Percentiles rank a stretch among this genome's conserved stretches.
Evolutionary conservation across 2,888 invertebrate genomes (phyloP).

Genomic region (Pecten maximus): DNA sequence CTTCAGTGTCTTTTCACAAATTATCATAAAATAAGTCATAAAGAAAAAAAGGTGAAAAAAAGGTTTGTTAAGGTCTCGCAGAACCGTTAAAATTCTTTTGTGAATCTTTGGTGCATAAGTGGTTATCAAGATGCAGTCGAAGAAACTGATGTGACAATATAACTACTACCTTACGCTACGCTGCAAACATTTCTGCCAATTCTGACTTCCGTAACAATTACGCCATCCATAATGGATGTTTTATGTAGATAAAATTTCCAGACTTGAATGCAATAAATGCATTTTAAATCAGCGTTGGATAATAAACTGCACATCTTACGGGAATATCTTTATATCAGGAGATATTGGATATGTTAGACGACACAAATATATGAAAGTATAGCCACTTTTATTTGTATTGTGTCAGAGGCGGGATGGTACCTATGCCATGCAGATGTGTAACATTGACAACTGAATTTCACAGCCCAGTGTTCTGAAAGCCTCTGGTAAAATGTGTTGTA

Average conservation of each 20-base stretch:
- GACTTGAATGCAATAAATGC: not conserved
- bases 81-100: conserved; percentile 23
- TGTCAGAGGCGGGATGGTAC: not conserved
- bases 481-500: not conserved
- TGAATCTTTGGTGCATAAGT: conserved; percentile 12
- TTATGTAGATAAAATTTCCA: not conserved
- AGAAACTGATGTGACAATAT: not conserved
- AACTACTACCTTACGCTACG: not conserved
- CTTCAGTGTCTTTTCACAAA: not conserved
- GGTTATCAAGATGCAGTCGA: not conserved
- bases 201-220: conserved; percentile 13
- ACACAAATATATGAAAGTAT: not conserved
- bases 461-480: not conserved
- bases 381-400: not conserved
- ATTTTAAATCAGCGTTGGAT: conserved; percentile 8
- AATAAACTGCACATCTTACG: conserved; percentile 11
- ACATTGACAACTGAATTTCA: not conserved
- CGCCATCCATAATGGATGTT: not conserved
- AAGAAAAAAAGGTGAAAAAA: not conserved
- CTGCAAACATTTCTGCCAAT: not conserved
- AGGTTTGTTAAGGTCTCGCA: not conserved
- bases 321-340: not conserved
- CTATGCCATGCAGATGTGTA: not conserved
- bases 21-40: not conserved
- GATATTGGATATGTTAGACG: not conserved